These are phyloP conservation scores for Tiliqua scincoides DNA, from an alignment of 2,113 vertebrate genomes.

Conservation along the genomic window DNA sequence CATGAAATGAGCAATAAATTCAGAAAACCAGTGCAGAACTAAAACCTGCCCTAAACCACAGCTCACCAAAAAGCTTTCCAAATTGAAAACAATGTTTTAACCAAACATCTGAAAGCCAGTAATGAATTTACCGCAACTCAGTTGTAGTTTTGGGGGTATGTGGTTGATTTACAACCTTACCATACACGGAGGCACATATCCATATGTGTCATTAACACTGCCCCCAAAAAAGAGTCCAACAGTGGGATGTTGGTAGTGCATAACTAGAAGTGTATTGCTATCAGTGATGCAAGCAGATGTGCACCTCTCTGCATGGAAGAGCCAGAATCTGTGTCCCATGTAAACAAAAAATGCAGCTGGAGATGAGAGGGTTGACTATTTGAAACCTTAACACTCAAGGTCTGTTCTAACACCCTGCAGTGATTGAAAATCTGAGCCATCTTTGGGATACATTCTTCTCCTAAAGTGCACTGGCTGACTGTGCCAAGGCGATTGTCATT, in stretches of 20 bases:
- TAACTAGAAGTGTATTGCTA: not conserved
- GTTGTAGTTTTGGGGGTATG: not conserved
- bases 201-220: not conserved
- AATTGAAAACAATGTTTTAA: not conserved
- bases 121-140: not conserved
- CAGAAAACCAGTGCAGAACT: not conserved
- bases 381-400: not conserved
- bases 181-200: not conserved
- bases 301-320: not conserved
- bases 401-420: not conserved
- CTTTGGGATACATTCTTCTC: not conserved
- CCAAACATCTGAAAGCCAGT: not conserved
- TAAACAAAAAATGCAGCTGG: not conserved
- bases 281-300: not conserved
- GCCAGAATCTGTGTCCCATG: not conserved
- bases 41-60: not conserved
- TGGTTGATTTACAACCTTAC: not conserved
- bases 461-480: not conserved
- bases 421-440: not conserved
- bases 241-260: not conserved
- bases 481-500: conserved; percentile 12
- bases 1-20: not conserved
- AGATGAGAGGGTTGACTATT: not conserved
- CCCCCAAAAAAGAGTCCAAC: not conserved
- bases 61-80: not conserved